Base-by-base conservation (phyloP, 2,888 invertebrate species). In the Aphidoletes aphidimyza region DNA sequence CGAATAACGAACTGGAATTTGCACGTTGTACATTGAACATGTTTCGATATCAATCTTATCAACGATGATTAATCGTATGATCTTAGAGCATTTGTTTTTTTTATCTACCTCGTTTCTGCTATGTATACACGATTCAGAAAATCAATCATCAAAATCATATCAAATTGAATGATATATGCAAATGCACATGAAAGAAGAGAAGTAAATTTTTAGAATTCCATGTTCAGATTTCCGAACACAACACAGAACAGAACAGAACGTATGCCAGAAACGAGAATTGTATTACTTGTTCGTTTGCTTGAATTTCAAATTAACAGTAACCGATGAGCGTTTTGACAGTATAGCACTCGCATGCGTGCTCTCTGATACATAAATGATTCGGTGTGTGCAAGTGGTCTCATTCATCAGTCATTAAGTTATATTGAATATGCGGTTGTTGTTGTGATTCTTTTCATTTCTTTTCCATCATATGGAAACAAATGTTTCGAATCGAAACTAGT, bases 261-360 rank as follows among this genome's bases (percentile, higher is more conserved):
- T 19, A 49, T 3, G 17, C 3, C 9, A 9, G 49, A 9, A 49
- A 9, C 49, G 49, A 54, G 14, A 54, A 54, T 1, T 69, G 69
- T 69, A 30, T 30, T 69, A 30, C 30, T 69, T 69, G 30, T 30
- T 69, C 34, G 11, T 69, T 0, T 69, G 69, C 30, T 69, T 69
- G n/a, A 30, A 14, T 69, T 30, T 69, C 6, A 69, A 69, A 69
- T 69, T 69, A 69, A 69, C 69, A 69, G 69, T 69, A 69, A 30
- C 30, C 30, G 69, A 69, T 69, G 69, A 69, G 34, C 34, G 69
- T 17, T 11, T n/a, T 11, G 8, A 14, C 54, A 54, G 14, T 69
- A 1, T 30, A 34, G 14, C 69, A 69, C 14, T 69, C 30, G 26
- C 2, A 69, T 34, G 34, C 34, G 17, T 69, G 34, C 22, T n/a